A percentile compares a stretch with the other conserved stretches of the same genome.
Evolutionary conservation across 2,797 vertebrate genomes (phyloP).

Genomic region (Gephyroberyx darwinii): DNA sequence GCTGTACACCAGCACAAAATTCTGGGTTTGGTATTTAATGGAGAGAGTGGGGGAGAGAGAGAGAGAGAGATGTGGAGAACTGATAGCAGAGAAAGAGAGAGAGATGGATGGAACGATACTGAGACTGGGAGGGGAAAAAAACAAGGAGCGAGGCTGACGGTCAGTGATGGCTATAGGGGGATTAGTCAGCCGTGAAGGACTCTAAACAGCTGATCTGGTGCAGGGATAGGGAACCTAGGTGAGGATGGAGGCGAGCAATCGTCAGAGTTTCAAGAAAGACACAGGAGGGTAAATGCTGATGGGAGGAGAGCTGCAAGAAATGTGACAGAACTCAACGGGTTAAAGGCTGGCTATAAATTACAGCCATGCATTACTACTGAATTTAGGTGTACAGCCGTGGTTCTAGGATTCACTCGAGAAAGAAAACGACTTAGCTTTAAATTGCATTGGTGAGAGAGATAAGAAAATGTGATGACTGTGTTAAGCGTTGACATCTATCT

Average conservation of each 20-base stretch:
- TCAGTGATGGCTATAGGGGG: constrained; percentile 61
- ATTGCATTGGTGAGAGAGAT: constrained; percentile 1
- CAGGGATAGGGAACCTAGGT: constrained; percentile 38
- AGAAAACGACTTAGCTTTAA: constrained; percentile 14
- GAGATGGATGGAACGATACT: not conserved
- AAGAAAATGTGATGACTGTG: constrained; percentile 13
- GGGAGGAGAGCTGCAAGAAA: constrained; percentile 32
- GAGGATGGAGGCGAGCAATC: constrained; percentile 24
- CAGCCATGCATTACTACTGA: constrained; percentile 5
- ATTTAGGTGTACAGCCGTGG: constrained; percentile 28
- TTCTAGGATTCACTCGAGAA: constrained; percentile 25
- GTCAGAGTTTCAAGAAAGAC: constrained; percentile 19
- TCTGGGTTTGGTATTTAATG: constrained; percentile 52
- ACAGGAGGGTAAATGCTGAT: constrained; percentile 23
- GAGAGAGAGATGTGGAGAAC: constrained; percentile 26
- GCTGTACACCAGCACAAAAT: constrained; percentile 51
- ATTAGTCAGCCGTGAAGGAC: constrained; percentile 66
- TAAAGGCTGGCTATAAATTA: not conserved
- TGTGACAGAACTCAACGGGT: constrained; percentile 1
- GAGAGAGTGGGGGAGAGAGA: constrained; percentile 15
- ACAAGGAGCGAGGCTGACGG: constrained; percentile 28
- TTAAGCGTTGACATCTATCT: constrained; percentile 3
- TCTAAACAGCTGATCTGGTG: constrained; percentile 41
- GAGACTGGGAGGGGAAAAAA: constrained; percentile 9
- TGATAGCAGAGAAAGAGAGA: constrained; percentile 30